Evolutionary conservation across 2,888 invertebrate species (phyloP).

Genomic region (Cosmopolites sordidus): DNA sequence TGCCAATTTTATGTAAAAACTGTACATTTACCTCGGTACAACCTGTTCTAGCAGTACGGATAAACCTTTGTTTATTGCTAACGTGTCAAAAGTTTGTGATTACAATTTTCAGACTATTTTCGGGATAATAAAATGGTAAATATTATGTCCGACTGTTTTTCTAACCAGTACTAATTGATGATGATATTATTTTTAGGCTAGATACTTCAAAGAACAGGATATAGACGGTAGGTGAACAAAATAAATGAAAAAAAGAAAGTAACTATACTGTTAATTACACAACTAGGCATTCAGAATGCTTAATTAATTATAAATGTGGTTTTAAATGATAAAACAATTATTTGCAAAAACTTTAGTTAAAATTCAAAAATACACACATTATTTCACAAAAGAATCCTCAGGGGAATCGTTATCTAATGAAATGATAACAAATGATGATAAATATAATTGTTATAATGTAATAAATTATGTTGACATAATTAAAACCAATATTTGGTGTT

Average conservation of each 20-base stretch:
- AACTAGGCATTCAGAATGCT: no score
- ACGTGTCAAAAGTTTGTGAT: slow-evolving; percentile 19
- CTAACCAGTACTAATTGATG: background rate
- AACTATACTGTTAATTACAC: no score
- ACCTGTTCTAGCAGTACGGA: slow-evolving; percentile 20
- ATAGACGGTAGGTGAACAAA: slow-evolving; percentile 74
- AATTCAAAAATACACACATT: no score
- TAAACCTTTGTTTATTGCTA: slow-evolving; percentile 5
- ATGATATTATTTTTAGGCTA: slow-evolving; percentile 61
- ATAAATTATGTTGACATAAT: no score
- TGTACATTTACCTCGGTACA: slow-evolving; percentile 7
- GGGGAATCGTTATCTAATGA: no score
- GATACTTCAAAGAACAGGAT: slow-evolving; percentile 90
- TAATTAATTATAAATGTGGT: no score
- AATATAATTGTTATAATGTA: no score
- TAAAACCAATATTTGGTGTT: no score
- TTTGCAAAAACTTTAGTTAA: no score
- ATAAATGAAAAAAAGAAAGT: background rate
- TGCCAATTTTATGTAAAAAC: slow-evolving; percentile 5
- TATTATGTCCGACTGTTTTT: background rate
- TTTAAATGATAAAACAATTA: no score
- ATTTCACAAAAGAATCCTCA: no score
- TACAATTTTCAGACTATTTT: background rate
- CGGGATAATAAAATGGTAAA: slow-evolving; percentile 17
- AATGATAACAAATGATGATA: no score